phyloP scores from a whole-genome alignment of 2,888 invertebrate genomes.

The Gastrophysa polygoni region DNA sequence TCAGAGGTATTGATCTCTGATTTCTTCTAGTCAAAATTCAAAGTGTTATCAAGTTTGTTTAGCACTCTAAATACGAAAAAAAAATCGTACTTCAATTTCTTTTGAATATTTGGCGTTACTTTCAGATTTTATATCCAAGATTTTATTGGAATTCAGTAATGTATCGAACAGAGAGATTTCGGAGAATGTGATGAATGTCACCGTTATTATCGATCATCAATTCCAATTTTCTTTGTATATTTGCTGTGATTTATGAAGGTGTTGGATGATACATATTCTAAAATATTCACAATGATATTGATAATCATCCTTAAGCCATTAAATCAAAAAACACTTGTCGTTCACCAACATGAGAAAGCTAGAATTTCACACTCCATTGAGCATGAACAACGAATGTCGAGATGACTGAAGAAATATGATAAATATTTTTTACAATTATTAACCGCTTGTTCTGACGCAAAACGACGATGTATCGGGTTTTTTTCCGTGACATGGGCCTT shows the following conservation, averaged over 20 bases:
- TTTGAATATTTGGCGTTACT: neutral
- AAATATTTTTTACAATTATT: neutral
- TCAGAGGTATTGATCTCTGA: neutral
- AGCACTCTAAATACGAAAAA: neutral
- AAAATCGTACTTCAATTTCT: neutral
- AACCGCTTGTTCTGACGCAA: neutral
- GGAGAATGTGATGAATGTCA: constrained; percentile 49
- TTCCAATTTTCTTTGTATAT: constrained; percentile 51
- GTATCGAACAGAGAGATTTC: constrained; percentile 57
- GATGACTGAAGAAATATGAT: constrained; percentile 7
- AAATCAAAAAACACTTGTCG: constrained; percentile 37
- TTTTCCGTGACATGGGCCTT: too few species aligned
- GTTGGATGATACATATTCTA: constrained; percentile 55
- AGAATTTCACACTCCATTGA: neutral
- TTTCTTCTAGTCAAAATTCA: neutral
- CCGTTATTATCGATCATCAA: constrained; percentile 49
- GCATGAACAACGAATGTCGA: constrained; percentile 20
- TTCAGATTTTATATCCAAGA: neutral
- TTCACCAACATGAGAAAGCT: neutral
- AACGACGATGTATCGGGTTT: constrained; percentile 32
- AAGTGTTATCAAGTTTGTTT: neutral
- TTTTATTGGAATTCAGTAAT: constrained; percentile 36
- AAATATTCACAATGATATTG: constrained; percentile 45
- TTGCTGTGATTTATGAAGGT: constrained; percentile 56
- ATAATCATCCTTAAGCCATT: constrained; percentile 38